Base-by-base conservation (phyloP, 2,888 invertebrate species). In the Metellina segmentata region DNA sequence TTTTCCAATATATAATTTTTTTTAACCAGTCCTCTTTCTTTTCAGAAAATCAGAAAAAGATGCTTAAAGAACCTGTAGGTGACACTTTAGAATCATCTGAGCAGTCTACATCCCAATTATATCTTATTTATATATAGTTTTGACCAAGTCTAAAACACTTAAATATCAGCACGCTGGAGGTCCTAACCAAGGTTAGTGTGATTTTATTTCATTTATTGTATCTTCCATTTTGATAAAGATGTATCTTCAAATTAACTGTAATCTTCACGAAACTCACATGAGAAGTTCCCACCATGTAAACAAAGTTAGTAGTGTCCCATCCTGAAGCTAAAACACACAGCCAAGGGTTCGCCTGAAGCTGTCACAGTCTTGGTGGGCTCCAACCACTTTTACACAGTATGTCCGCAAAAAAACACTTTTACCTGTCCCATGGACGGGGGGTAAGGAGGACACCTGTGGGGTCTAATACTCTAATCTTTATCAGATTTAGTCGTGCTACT, bases 161-260 rank as follows among this genome's bases (percentile, higher is more conserved):
- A 61, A 49, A 81, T 81, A 91, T 49, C 81, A 91, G 86, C 90
- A 91, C 90, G 90, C 90, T 91, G 90, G 90, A 91, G 90, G 90
- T 91, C 90, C 90, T 91, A 77, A 86, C 81, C 75, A 91, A 91
- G 86, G 90, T 91, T 70, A 77, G 82, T 74, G 6, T n/a, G n/a
- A n/a, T 34, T 34, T 34, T 34, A 34, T 34, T 19, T 6, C 19
- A n/a, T 70, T 70, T 7, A 16, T 70, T 70, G 19, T 16, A 16
- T 70, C 19, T 19, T 70, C 19, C 70, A 16, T 70, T 34, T 9
- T n/a, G 70, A 11, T 70, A 9, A 16, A 9, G 16, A 9, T 70
- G 70, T 19, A 70, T 13, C 19, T 70, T 11, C 7, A 11, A 70
- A 70, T 11, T 70, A 70, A 70, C 34, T 34, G 4, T 4, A 34